Evolutionary conservation across 2,113 vertebrate species (phyloP), one percentile per base, ranked within the genome.

Genomic region (Campylomormyrus tamandua): DNA sequence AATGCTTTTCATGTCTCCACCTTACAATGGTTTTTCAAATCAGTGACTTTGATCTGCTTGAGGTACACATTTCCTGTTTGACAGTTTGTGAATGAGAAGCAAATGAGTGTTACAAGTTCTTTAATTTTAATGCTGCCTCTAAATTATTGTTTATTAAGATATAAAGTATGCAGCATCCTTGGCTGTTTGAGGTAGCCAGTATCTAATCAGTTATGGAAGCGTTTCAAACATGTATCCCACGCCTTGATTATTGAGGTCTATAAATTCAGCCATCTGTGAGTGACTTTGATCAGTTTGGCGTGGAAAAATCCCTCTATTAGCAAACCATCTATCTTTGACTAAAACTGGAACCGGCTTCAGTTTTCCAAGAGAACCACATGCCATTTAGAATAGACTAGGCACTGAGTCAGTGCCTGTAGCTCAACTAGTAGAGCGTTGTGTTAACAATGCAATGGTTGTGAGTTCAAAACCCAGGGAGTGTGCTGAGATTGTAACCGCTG

Each of bases 151-250:
- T 66, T 66, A 27, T 66, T 27, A 11, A 62, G 58, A 62, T 62
- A n/a, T 62, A n/a, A 58, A 62, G 58, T 62, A 62, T 62, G 24
- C 8, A 27, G 27, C 9, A 27, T 66, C n/a, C 3, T 66, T 66
- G 62, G 62, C n/a, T 49, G 52, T 84, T 88, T 88, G 87, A 92
- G 90, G 11, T 86, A 86, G n/a, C 13, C 48, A 4, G 11, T 10
- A 27, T 27, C n/a, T 70, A 27, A 49, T 50, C 21, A 52, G n/a
- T 52, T 50, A 86, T 52, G 27, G 50, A 2, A 50, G 19, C 13
- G 1, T n/a, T 1, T 62, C 53, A 56, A 50, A 13, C 7, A 46
- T 70, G 11, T n/a, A 70, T 27, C n/a, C 7, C 3, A 52, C 19
- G 13, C 5, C 10, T 86, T 50, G 3, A 27, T 31, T 31, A 31